phyloP scores from a whole-genome alignment of 2,888 invertebrate genomes.

The Aplocera efformata region DNA sequence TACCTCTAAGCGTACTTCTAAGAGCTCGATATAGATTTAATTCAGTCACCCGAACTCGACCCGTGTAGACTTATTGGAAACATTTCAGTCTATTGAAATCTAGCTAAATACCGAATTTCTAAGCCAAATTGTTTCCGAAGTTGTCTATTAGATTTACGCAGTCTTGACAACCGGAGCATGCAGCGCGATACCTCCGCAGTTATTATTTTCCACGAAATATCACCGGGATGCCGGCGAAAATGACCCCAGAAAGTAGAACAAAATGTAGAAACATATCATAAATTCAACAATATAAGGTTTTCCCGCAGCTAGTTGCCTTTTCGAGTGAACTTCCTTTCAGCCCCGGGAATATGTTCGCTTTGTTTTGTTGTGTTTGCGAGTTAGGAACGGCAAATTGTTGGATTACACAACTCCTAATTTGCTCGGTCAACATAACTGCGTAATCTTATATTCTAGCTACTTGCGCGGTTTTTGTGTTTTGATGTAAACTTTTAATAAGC shows the following conservation, averaged over 20 bases:
- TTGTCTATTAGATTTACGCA: conserved; percentile 12
- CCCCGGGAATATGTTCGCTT: conserved; percentile 70
- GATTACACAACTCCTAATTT: conserved; percentile 76
- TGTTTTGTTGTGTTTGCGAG: conserved; percentile 77
- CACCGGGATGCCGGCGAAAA: conserved; percentile 55
- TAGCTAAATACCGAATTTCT: conserved; percentile 45
- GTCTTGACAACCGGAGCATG: conserved; percentile 1
- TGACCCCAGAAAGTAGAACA: conserved; percentile 62
- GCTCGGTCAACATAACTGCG: conserved; percentile 64
- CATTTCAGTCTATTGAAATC: conserved; percentile 50
- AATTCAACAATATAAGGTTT: conserved; percentile 73
- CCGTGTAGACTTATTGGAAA: conserved; percentile 61
- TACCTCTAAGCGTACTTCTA: too few species aligned
- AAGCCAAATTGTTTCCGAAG: conserved; percentile 4
- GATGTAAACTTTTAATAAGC: conserved; percentile 42
- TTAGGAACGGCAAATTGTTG: conserved; percentile 73
- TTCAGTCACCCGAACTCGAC: too few species aligned
- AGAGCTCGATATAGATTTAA: too few species aligned
- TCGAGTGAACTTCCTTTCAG: conserved; percentile 72
- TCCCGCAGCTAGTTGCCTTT: conserved; percentile 72
- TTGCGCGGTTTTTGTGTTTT: conserved; percentile 52
- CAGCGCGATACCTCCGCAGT: conserved; percentile 32
- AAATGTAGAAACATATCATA: conserved; percentile 64
- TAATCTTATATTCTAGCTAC: conserved; percentile 57
- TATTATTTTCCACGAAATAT: conserved; percentile 65